Percentiles rank a stretch among this genome's conserved stretches.
phyloP scores from a whole-genome alignment of 2,797 vertebrate genomes.

The Melanogrammus aeglefinus region DNA sequence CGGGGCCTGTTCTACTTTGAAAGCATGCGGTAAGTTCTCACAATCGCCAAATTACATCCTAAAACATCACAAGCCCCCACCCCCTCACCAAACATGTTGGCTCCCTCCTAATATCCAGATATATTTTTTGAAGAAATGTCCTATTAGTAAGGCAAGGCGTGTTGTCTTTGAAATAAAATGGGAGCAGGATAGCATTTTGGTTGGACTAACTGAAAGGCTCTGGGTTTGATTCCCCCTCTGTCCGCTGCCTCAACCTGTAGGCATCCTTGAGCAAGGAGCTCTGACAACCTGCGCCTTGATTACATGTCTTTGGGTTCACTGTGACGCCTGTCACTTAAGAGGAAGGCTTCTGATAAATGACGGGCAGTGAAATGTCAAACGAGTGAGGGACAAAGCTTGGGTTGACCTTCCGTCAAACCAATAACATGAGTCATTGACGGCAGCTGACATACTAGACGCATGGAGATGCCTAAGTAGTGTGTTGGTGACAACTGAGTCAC shows the following conservation, averaged over 20 bases:
- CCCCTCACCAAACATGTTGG: too few species aligned
- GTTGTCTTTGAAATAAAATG: background rate
- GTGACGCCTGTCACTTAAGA: background rate
- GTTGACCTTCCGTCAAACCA: background rate
- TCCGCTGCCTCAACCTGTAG: background rate
- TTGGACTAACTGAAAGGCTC: background rate
- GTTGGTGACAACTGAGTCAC: background rate
- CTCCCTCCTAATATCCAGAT: background rate
- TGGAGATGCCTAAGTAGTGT: background rate
- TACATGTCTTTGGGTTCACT: background rate
- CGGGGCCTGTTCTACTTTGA: background rate
- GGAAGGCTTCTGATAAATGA: background rate
- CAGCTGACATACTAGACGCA: too few species aligned
- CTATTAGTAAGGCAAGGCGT: background rate
- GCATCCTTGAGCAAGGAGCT: background rate
- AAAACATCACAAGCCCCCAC: background rate
- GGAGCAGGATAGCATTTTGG: background rate
- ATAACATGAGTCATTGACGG: too few species aligned
- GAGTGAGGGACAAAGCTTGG: background rate
- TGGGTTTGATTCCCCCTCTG: background rate
- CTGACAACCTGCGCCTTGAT: background rate
- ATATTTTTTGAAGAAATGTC: background rate
- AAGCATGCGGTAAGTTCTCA: background rate
- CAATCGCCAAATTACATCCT: background rate
- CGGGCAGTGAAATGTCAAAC: background rate